A percentile compares a stretch with the other conserved stretches of the same genome.
Evolutionary conservation across 2,797 vertebrate genomes (phyloP).

Genomic region (Telmatherina bonti): DNA sequence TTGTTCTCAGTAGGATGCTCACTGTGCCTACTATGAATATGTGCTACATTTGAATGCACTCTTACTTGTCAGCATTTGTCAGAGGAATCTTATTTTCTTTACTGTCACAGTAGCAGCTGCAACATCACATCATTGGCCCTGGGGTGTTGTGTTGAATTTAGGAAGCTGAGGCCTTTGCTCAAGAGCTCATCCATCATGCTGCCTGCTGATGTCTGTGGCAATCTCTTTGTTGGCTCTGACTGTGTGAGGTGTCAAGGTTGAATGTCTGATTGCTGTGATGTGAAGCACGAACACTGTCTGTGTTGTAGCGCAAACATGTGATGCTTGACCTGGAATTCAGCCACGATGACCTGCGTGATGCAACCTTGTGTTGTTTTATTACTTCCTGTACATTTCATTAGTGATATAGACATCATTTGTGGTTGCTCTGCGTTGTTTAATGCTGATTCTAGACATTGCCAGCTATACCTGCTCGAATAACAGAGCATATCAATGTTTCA

Average conservation of each 20-base stretch:
- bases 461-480: background rate
- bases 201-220: conserved; percentile 38
- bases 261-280: conserved; percentile 42
- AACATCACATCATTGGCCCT: conserved; percentile 14
- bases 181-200: conserved; percentile 65
- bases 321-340: conserved; percentile 19
- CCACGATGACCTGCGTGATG: background rate
- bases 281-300: conserved; percentile 25
- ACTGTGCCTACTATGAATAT: conserved; percentile 2
- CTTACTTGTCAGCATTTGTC: conserved; percentile 18
- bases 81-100: conserved; percentile 8
- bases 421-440: background rate
- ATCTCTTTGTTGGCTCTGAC: conserved; percentile 55
- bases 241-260: conserved; percentile 42
- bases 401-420: background rate
- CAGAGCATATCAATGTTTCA: background rate
- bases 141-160: conserved; percentile 31
- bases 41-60: conserved; percentile 12
- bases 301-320: conserved; percentile 15
- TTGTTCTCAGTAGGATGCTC: conserved; percentile 3
- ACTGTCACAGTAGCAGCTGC: conserved; percentile 23
- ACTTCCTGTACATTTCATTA: background rate
- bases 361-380: conserved; percentile 7
- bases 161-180: conserved; percentile 26
- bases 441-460: background rate